Base-by-base conservation (phyloP, 2,888 invertebrate species). In the Scrobipalpa costella region DNA sequence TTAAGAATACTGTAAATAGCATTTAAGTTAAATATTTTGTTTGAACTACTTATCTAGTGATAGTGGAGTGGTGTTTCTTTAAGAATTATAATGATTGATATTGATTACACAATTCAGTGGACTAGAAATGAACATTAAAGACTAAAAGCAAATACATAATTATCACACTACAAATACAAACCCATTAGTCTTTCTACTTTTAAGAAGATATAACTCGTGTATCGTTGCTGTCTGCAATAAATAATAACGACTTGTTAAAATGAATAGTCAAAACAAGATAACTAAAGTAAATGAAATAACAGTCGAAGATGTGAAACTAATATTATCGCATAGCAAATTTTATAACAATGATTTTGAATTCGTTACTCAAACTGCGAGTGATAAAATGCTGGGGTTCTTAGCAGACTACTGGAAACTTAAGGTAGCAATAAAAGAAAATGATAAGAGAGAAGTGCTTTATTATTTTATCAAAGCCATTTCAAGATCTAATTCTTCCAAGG, bases 371-470 rank as follows among this genome's bases (percentile, higher is more conserved):
- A 77, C 75, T 61, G 88, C 90, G 1, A 90, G 88, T 73, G 81
- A 85, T 11, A 86, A 85, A 72, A 88, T 90, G 88, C 71, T 91
- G 63, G 91, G 91, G 17, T 90, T 86, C 67, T 68, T 89, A 34
- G 75, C 83, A n/a, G 91, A 91, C 68, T 89, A 90, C 71, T 86
- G 83, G 82, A 90, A 81, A 77, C 70, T 90, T 0, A 74, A 80
- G 73, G 80, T 90, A 13, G 64, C 70, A 62, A 44, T 78, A 33
- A 63, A 76, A 40, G 69, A 68, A 8, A 67, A 72, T 8, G 67
- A 64, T n/a, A 66, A 72, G 50, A 73, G 57, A 61, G 74, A 76
- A 69, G 64, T 70, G 0, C 68, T 84, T 1, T 66, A 68, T 63
- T 90, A 86, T 67, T 91, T 91, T 49, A 76, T 90, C 21, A 91